A percentile compares a stretch with the other conserved stretches of the same genome.
phyloP scores from a whole-genome alignment of 2,888 invertebrate species.

The Anaspis maculata region DNA sequence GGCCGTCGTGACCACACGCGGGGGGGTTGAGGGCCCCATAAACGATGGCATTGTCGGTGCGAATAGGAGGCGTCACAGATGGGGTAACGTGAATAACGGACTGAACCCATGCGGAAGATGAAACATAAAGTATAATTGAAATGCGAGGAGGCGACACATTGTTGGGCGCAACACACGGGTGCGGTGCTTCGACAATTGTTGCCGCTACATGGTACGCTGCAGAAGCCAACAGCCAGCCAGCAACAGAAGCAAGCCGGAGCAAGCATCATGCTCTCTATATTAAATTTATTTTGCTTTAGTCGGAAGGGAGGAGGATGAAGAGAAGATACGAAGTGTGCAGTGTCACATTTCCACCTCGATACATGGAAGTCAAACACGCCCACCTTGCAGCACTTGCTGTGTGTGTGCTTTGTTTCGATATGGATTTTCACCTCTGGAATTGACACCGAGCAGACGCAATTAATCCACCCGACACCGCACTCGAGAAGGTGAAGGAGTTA shows the following conservation, averaged over 20 bases:
- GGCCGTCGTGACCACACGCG: conserved; percentile 10
- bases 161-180: conserved; percentile 16
- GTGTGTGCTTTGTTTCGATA: conserved; percentile 9
- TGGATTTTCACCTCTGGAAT: conserved; percentile 12
- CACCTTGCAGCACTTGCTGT: conserved; percentile 9
- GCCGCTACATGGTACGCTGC: conserved; percentile 14
- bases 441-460: conserved; percentile 12
- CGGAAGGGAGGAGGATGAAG: conserved; percentile 1
- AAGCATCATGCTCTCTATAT: conserved; percentile 8
- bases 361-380: conserved; percentile 14
- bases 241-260: too few relatives aligned
- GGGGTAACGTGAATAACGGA: conserved; percentile 30
- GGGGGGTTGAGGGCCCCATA: conserved; percentile 9
- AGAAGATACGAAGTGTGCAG: too few relatives aligned
- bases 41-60: conserved; percentile 19
- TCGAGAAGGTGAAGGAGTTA: too few relatives aligned
- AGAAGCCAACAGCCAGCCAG: too few relatives aligned
- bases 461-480: too few relatives aligned
- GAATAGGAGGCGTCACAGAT: conserved; percentile 30
- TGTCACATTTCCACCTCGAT: conserved; percentile 11
- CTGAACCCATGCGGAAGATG: conserved; percentile 35
- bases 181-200: conserved; percentile 19
- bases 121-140: conserved; percentile 38
- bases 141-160: conserved; percentile 31
- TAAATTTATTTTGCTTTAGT: conserved; percentile 7